Base-by-base conservation (phyloP, 2,888 invertebrate genomes). In the Diaperis boleti region DNA sequence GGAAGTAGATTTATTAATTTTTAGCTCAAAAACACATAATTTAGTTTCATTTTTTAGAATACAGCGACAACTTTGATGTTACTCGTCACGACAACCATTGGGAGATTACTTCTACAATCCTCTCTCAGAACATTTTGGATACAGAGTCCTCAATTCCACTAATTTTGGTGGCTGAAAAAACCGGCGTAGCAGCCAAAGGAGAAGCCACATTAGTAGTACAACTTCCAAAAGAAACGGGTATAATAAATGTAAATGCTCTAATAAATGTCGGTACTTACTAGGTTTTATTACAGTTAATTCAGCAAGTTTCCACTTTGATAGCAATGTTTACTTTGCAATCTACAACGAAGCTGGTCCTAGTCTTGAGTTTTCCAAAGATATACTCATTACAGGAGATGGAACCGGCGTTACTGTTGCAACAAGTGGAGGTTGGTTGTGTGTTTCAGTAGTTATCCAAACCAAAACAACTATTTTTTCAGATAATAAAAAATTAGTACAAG, bases 191-290 rank as follows among this genome's bases (percentile, higher is more conserved):
- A 7, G 52, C 41, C 6, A 44, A 50, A 17, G 49, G 49, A 11
- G 6, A 35, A 39, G 64, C 65, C 18, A 45, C 61, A 6, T 26
- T 68, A 29, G 66, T 66, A 8, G 61, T 68, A 5, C 7, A 31
- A 29, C 33, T 47, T 1, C 44, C 44, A 4, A 44, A 44, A 26
- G 44, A 22, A 20, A 47, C 11, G 11, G 22, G 44, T 45, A 26
- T 2, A 11, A 33, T 4, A 20, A 20, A 20, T 4, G 20, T 3
- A 20, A 20, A 4, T 20, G n/a, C n/a, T n/a, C n/a, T n/a, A n/a
- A n/a, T n/a, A n/a, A n/a, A n/a, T n/a, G n/a, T n/a, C n/a, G n/a
- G n/a, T n/a, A n/a, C n/a, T n/a, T n/a, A n/a, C n/a, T n/a, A n/a
- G n/a, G n/a, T n/a, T n/a, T n/a, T n/a, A n/a, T n/a, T n/a, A n/a